These are phyloP conservation scores for Nebria ingens DNA, from an alignment of 1,140 invertebrate species.

Conservation along the genomic window DNA sequence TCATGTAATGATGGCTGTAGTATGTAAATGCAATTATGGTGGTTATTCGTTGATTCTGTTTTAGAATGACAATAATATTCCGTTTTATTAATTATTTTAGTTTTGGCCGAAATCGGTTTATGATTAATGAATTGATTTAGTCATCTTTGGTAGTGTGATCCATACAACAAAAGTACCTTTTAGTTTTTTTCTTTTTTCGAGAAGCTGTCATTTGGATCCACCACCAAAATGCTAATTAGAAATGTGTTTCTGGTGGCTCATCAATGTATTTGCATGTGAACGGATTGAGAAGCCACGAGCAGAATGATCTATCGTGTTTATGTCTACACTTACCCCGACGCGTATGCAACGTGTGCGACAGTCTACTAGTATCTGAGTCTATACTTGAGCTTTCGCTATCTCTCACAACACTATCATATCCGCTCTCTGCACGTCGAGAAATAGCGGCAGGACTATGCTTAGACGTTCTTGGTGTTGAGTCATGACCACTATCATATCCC, in stretches of 20 bases:
- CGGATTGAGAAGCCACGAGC: conserved; percentile 52
- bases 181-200: background rate
- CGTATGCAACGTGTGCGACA: conserved; percentile 51
- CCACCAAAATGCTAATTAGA: conserved; percentile 20
- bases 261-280: conserved; percentile 61
- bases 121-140: too few species aligned
- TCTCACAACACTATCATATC: conserved; percentile 78
- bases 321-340: conserved; percentile 41
- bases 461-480: conserved; percentile 61
- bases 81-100: too few species aligned
- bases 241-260: conserved; percentile 35
- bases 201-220: too few species aligned
- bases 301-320: conserved; percentile 47
- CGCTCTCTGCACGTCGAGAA: conserved; percentile 67
- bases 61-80: background rate
- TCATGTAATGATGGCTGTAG: background rate
- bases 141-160: background rate
- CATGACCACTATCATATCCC: conserved; percentile 71
- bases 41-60: background rate
- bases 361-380: conserved; percentile 60
- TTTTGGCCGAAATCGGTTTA: background rate
- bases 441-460: conserved; percentile 64
- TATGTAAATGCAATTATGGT: background rate
- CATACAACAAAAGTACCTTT: too few species aligned
- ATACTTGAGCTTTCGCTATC: conserved; percentile 79